Conservation (phyloP, 1,140 invertebrate genomes). For the Tetraneura akinire region DNA sequence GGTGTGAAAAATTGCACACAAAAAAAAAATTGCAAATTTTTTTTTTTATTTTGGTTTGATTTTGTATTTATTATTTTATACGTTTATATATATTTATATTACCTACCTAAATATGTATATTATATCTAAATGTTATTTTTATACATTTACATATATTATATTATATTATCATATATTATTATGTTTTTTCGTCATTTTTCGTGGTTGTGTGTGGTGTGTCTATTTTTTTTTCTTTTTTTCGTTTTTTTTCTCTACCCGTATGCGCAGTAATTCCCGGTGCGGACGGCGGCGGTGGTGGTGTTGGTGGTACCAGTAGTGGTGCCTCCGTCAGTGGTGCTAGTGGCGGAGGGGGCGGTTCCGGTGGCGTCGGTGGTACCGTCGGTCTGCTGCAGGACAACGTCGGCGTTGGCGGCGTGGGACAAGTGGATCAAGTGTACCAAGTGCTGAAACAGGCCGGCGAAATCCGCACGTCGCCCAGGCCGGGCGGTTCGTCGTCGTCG, state of each 20-base stretch:
- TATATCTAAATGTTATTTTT: background rate
- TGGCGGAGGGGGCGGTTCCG: background rate
- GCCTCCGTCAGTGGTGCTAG: background rate
- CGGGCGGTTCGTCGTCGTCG: conserved; percentile 27
- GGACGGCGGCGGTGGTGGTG: conserved; percentile 21
- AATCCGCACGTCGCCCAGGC: conserved; percentile 63
- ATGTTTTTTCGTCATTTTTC: background rate
- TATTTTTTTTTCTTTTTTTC: conserved; percentile 19
- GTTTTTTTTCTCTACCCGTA: conserved; percentile 31
- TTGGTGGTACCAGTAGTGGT: background rate
- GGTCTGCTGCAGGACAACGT: background rate
- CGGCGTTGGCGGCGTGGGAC: conserved; percentile 56
- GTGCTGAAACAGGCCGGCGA: conserved; percentile 89
- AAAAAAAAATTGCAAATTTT: conserved; percentile 17
- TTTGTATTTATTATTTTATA: background rate
- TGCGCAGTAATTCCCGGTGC: conserved; percentile 45
- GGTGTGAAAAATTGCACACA: conserved; percentile 45
- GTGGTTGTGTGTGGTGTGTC: conserved; percentile 2
- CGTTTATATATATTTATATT: background rate
- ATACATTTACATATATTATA: background rate
- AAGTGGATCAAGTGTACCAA: conserved; percentile 89
- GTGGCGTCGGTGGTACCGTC: background rate
- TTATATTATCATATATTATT: background rate
- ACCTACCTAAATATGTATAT: background rate
- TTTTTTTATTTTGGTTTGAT: background rate